These are phyloP conservation scores for Muschampia plurimacula DNA, from an alignment of 2,888 invertebrate genomes.

Conservation along the genomic window DNA sequence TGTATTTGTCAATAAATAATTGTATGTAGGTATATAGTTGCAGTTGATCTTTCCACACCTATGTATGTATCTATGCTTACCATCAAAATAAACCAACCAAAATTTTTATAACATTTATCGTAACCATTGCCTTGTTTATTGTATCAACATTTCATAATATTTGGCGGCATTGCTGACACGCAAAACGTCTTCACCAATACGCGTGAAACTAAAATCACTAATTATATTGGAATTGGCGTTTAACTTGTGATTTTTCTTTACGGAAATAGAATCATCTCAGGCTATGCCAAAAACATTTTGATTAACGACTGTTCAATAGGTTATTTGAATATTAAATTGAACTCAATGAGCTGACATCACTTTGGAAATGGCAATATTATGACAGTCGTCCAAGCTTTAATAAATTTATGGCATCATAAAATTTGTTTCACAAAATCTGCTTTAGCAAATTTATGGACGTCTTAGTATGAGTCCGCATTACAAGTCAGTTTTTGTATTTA, in stretches of 20 bases:
- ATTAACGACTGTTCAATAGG: background rate
- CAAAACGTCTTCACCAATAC: conserved; percentile 10
- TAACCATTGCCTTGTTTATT: background rate
- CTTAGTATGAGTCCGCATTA: no score
- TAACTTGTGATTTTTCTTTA: background rate
- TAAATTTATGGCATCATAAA: background rate
- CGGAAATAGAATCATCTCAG: conserved; percentile 2
- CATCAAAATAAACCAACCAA: no score
- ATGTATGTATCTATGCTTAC: no score
- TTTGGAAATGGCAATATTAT: no score
- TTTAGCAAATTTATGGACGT: no score
- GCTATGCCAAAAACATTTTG: background rate
- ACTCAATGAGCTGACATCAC: no score
- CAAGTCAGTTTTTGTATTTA: no score
- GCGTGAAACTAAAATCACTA: conserved; percentile 1
- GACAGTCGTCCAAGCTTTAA: background rate
- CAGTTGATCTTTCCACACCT: no score
- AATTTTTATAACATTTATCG: no score
- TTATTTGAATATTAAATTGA: background rate
- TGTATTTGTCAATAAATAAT: no score
- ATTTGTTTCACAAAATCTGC: background rate
- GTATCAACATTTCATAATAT: conserved; percentile 4
- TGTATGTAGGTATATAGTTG: no score
- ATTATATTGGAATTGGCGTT: conserved; percentile 6
- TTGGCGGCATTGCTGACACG: background rate